Percentiles rank a stretch among this genome's conserved stretches.
These are phyloP conservation scores for Hemibates koningsi DNA, from an alignment of 2,113 vertebrate species.

Conservation along the genomic window DNA sequence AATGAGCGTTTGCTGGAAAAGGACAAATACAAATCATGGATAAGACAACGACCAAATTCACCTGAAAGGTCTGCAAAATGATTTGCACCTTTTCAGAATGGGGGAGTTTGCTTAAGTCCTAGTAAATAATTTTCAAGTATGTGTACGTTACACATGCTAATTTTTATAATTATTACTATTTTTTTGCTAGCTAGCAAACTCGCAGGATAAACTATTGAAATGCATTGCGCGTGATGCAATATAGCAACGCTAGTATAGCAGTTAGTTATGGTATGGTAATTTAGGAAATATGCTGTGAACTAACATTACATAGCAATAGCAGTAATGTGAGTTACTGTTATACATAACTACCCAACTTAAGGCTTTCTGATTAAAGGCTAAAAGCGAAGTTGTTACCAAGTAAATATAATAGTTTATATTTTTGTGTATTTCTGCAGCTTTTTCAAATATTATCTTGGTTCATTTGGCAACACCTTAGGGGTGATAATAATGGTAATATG, in stretches of 20 bases:
- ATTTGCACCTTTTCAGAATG: not conserved
- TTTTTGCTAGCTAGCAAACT: rapidly evolving
- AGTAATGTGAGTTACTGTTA: not conserved
- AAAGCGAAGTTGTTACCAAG: not conserved
- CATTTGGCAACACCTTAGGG: not conserved
- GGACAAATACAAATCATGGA: not conserved
- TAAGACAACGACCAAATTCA: not conserved
- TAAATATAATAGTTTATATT: not conserved
- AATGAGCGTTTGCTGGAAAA: not conserved
- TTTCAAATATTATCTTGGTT: not conserved
- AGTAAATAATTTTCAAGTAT: not conserved
- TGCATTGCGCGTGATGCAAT: not conserved
- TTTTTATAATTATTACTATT: not conserved
- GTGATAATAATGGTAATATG: not conserved
- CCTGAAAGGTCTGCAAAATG: not conserved
- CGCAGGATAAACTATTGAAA: not conserved
- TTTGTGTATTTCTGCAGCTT: not conserved
- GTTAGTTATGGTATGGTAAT: not conserved
- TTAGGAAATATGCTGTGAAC: not conserved
- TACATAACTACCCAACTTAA: not conserved
- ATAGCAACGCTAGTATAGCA: not conserved
- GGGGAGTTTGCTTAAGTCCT: not conserved
- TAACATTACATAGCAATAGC: not conserved
- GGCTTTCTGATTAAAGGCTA: not conserved
- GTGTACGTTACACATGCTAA: not conserved